Percentiles rank a stretch among this genome's conserved stretches.
These are phyloP conservation scores for Drosophila sp. DNA, from an alignment of 1,140 invertebrate genomes.

Conservation along the genomic window DNA sequence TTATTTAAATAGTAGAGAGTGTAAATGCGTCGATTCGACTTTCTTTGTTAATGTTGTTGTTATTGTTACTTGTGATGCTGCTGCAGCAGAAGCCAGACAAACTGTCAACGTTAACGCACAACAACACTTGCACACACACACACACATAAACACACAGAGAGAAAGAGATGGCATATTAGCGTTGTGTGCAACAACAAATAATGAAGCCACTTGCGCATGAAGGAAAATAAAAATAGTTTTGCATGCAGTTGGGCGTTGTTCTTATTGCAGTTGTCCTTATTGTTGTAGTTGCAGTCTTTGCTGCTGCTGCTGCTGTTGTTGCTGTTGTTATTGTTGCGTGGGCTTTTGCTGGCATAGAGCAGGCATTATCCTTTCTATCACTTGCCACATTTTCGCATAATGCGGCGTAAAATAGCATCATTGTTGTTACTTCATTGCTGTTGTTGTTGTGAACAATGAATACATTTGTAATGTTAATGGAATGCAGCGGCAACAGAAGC, in stretches of 20 bases:
- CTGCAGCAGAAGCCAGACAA: conserved; percentile 41
- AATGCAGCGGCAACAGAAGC: conserved; percentile 62
- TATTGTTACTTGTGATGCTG: background rate
- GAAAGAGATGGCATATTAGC: conserved; percentile 51
- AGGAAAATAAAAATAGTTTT: conserved; percentile 57
- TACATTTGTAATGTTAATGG: conserved; percentile 81
- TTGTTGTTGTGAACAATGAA: conserved; percentile 72
- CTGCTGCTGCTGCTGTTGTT: conserved; percentile 15
- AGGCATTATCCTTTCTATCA: conserved; percentile 78
- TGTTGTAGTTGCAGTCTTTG: conserved; percentile 18
- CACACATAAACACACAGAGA: conserved; percentile 19
- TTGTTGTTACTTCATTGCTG: conserved; percentile 27
- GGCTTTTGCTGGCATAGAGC: conserved; percentile 30
- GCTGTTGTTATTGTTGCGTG: conserved; percentile 19
- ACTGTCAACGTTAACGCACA: conserved; percentile 45
- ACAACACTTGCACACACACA: conserved; percentile 21
- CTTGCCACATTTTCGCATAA: conserved; percentile 79
- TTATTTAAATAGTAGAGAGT: no score
- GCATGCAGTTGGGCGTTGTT: conserved; percentile 30
- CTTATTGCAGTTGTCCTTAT: conserved; percentile 9
- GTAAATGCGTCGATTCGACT: background rate
- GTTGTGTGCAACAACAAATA: conserved; percentile 71
- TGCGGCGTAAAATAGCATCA: conserved; percentile 60
- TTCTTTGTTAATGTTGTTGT: background rate
- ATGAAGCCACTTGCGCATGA: conserved; percentile 74